Percentiles rank a stretch among this genome's conserved stretches.
Evolutionary conservation across 37 sponge, comb jelly and placozoan genomes (phyloP).

Genomic region (Hexactinellida sp.): DNA sequence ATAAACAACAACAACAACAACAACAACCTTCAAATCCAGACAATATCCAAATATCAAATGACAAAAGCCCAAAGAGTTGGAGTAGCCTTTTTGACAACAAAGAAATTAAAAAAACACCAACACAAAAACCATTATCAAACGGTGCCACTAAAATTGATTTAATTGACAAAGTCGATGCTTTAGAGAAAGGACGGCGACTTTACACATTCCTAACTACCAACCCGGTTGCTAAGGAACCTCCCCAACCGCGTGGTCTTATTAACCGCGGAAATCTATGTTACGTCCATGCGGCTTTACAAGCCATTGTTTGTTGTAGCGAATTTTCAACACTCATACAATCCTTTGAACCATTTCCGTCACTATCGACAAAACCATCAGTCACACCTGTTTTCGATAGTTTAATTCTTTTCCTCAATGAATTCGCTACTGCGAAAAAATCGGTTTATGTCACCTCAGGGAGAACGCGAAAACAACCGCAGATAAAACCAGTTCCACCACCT

Average conservation of each 20-base stretch:
- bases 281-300: conserved; percentile 51
- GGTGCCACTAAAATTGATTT: background rate
- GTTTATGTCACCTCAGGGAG: conserved; percentile 1
- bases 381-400: conserved; percentile 12
- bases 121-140: background rate
- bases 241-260: conserved; percentile 58
- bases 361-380: background rate
- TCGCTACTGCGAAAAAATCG: background rate
- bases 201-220: background rate
- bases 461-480: background rate
- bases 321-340: conserved; percentile 40
- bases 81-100: background rate
- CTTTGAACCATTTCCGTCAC: conserved; percentile 42
- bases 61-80: background rate
- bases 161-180: background rate
- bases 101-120: background rate
- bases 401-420: background rate
- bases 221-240: background rate
- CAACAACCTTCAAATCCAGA: too few relatives aligned
- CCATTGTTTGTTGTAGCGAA: background rate
- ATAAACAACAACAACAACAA: background rate
- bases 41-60: too few relatives aligned
- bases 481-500: conserved; percentile 1
- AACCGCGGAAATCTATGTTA: conserved; percentile 76
- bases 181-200: background rate